Evolutionary conservation across 2,797 vertebrate genomes (phyloP), one percentile per base, ranked within the genome.

Genomic region (Neopelma chrysocephalum): DNA sequence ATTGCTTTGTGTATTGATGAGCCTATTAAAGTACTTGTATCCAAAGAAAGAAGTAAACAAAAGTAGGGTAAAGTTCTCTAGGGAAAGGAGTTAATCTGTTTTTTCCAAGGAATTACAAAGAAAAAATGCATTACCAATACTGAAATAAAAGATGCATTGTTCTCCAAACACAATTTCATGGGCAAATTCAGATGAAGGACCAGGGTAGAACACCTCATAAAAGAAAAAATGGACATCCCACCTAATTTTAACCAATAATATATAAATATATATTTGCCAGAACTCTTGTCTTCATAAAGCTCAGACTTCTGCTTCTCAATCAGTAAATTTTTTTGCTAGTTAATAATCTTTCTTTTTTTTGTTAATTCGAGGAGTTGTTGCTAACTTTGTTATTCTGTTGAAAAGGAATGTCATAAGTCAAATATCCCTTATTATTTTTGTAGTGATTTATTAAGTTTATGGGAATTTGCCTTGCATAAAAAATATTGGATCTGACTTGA

Each of bases 41-140:
- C 2, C 6, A 65, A 82, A 69, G 38, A 58, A 80, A 65, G 6
- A 31, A 57, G 22, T 47, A 75, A 82, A 65, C 31, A 61, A 64
- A 69, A 56, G 11, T 17, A 80, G 51, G 4, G 6, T 17, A 26
- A 66, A 51, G 2, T 27, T 72, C 26, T 65, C 25, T 43, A 61
- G 20, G 14, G 42, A 75, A 77, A 73, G 5, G 64, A 27, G 7
- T 32, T 26, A 29, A 15, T 31, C 0, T 56, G 4, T 1, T 25
- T 69, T 91, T 50, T 26, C 34, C 12, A 61, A 78, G 27, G 12
- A 92, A 82, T 38, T 81, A 12, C 23, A 48, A 48, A 21, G 31
- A 17, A 10, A 53, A 42, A n/a, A 25, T 11, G 2, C 0, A 0
- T 34, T 22, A n/a, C 10, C 69, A 31, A 25, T 17, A 10, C 7